Evolutionary conservation across 1,140 invertebrate species (phyloP).

Genomic region (Diuraphis noxia): DNA sequence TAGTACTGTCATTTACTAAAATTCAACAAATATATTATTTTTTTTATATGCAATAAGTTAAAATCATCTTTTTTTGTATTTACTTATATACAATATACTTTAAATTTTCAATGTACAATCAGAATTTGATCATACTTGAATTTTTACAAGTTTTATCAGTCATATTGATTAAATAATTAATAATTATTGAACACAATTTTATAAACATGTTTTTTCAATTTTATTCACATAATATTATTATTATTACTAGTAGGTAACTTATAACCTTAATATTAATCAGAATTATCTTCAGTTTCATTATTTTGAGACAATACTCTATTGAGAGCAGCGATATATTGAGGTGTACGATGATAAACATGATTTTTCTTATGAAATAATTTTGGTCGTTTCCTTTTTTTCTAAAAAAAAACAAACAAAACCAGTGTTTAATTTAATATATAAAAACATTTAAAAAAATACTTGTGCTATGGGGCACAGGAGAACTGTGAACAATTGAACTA

Average conservation of each 20-base stretch:
- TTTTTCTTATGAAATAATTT: slow-evolving; percentile 47
- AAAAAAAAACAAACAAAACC: neutral
- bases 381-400: slow-evolving; percentile 40
- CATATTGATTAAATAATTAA: neutral
- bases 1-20: too few species aligned
- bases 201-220: neutral
- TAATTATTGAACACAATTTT: slow-evolving; percentile 7
- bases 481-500: too few species aligned
- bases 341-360: slow-evolving; percentile 47
- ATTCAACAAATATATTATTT: neutral
- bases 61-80: neutral
- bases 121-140: neutral
- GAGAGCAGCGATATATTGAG: slow-evolving; percentile 46
- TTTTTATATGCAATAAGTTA: neutral
- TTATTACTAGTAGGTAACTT: neutral
- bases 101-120: neutral
- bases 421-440: neutral
- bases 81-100: neutral
- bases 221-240: neutral
- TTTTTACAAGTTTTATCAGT: neutral
- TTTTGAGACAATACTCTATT: slow-evolving; percentile 44
- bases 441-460: neutral
- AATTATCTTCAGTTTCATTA: slow-evolving; percentile 22
- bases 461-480: too few species aligned
- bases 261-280: slow-evolving; percentile 33